Percentiles rank a stretch among this genome's conserved stretches.
Evolutionary conservation across 2,797 vertebrate genomes (phyloP).

Genomic region (Anolis apletophallus): DNA sequence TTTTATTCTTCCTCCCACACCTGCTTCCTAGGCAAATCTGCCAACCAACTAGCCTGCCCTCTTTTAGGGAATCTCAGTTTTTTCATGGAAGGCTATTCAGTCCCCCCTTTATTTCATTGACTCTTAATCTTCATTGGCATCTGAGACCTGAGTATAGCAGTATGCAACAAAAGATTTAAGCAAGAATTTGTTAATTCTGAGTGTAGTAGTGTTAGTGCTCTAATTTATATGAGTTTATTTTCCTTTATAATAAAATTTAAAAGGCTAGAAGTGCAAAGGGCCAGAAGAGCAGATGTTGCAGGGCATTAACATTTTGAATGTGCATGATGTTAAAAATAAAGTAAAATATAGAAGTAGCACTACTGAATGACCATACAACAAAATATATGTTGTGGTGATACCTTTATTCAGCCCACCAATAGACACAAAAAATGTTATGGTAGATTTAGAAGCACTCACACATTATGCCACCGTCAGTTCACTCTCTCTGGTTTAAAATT

Average conservation of each 20-base stretch:
- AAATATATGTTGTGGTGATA: too few species aligned
- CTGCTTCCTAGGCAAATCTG: background rate
- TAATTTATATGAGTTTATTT: constrained; percentile 7
- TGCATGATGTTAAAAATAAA: too few species aligned
- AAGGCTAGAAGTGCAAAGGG: background rate
- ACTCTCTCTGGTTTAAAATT: too few species aligned
- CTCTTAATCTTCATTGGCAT: background rate
- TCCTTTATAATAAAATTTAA: background rate
- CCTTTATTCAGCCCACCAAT: too few species aligned
- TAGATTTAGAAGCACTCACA: too few species aligned
- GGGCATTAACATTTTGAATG: too few species aligned
- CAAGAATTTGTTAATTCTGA: background rate
- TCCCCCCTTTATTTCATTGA: background rate
- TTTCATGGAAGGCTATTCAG: background rate
- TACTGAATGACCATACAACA: too few species aligned
- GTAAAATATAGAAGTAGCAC: too few species aligned
- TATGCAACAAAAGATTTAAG: constrained; percentile 19
- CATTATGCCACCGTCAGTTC: too few species aligned
- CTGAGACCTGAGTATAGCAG: background rate
- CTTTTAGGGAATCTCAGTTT: background rate
- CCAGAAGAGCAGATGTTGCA: too few species aligned
- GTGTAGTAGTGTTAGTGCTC: background rate
- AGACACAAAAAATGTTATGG: too few species aligned
- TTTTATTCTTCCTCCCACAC: background rate
- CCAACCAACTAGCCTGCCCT: background rate